Percentiles rank a stretch among this genome's conserved stretches.
These are phyloP conservation scores for Metacarcinus magister DNA, from an alignment of 2,888 invertebrate genomes.

Conservation along the genomic window DNA sequence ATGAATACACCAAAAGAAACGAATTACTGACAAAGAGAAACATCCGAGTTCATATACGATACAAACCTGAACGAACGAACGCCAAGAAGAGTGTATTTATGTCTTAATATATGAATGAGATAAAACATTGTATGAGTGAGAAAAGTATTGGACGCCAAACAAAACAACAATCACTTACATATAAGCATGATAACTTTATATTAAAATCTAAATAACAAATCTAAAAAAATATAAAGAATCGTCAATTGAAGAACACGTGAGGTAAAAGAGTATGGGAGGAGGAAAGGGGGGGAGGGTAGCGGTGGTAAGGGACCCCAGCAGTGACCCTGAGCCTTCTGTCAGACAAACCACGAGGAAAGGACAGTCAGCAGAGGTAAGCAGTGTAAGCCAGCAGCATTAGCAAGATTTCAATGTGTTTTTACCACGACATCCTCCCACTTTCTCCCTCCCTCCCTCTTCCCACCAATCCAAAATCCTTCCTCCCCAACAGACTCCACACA, in stretches of 20 bases:
- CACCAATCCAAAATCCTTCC: too few relatives aligned
- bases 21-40: too few relatives aligned
- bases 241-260: background rate
- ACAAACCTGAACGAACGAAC: background rate
- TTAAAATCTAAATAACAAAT: background rate
- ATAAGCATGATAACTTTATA: too few relatives aligned
- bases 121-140: too few relatives aligned
- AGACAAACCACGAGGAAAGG: constrained; percentile 32
- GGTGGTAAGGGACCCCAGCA: background rate
- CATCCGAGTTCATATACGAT: background rate
- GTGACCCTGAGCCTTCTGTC: background rate
- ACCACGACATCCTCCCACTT: background rate
- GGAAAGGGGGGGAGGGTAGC: background rate
- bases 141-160: too few relatives aligned
- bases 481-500: background rate
- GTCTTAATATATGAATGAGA: too few relatives aligned
- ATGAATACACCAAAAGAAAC: background rate
- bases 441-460: background rate
- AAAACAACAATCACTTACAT: too few relatives aligned
- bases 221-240: background rate
- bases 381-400: background rate
- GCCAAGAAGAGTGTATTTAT: too few relatives aligned
- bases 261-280: background rate
- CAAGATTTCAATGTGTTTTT: constrained; percentile 7
- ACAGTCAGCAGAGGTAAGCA: background rate